Conservation (phyloP, 2,888 invertebrate species). For the Clistopyga incitator region DNA sequence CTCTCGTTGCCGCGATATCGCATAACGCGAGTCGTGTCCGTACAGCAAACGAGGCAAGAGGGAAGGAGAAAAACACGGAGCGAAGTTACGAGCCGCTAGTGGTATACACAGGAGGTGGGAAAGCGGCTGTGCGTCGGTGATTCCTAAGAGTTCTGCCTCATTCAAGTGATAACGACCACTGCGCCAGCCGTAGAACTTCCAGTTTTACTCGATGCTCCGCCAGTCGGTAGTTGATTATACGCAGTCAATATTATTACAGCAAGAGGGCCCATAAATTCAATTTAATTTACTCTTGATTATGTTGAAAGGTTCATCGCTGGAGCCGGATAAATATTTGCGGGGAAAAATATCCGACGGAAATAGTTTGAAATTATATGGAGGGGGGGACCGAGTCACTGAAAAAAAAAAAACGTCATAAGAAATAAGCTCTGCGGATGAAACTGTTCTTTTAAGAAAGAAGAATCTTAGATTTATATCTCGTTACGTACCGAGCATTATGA, state of each 20-base stretch:
- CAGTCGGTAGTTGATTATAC: conserved; percentile 1
- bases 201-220: not conserved
- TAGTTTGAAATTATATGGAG: no score
- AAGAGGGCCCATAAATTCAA: not conserved
- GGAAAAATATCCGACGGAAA: no score
- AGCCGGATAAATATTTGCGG: not conserved
- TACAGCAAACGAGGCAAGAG: conserved; percentile 35
- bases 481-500: no score
- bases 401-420: no score
- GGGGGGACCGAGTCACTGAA: no score
- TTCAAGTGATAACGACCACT: conserved; percentile 4
- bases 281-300: not conserved
- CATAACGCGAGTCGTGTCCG: conserved; percentile 18
- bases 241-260: not conserved
- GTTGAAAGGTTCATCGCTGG: not conserved
- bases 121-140: not conserved
- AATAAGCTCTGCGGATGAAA: no score
- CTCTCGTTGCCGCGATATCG: conserved; percentile 42
- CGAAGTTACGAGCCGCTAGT: not conserved
- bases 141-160: conserved; percentile 6
- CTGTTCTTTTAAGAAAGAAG: no score
- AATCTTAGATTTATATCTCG: no score
- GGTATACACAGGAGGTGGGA: not conserved
- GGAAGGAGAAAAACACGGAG: conserved; percentile 6
- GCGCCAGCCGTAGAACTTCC: conserved; percentile 5